Percentiles rank a stretch among this genome's conserved stretches.
Conservation (phyloP, 2,113 vertebrate genomes). For the Sula dactylatra region DNA sequence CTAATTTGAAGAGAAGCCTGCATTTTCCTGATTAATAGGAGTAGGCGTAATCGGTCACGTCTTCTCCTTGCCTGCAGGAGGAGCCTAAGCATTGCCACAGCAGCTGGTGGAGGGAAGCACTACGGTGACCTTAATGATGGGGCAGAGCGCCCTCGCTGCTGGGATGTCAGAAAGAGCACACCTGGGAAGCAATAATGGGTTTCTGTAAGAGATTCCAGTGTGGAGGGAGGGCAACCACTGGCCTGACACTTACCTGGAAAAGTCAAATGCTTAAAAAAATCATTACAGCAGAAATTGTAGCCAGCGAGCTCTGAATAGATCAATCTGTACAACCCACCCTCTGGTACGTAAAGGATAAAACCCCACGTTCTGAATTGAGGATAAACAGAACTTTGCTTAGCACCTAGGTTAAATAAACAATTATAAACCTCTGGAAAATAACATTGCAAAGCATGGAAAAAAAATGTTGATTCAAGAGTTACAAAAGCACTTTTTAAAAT, state of each 20-base stretch:
- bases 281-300: neutral
- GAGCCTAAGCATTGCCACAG: neutral
- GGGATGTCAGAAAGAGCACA: neutral
- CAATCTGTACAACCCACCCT: neutral
- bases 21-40: neutral
- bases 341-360: neutral
- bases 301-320: neutral
- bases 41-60: accelerated
- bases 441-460: neutral
- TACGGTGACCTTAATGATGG: neutral
- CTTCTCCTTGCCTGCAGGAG: neutral
- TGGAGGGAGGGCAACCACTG: neutral
- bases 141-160: neutral
- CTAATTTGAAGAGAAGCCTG: neutral
- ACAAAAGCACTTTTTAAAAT: neutral
- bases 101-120: neutral
- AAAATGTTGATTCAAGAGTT: neutral
- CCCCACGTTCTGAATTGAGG: neutral
- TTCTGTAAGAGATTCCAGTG: neutral
- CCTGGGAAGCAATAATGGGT: neutral
- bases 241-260: neutral
- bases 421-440: neutral
- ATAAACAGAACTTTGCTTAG: neutral
- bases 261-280: neutral
- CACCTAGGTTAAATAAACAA: neutral